These are phyloP conservation scores for Odontesthes bonariensis DNA, from an alignment of 2,113 vertebrate genomes.

Conservation along the genomic window DNA sequence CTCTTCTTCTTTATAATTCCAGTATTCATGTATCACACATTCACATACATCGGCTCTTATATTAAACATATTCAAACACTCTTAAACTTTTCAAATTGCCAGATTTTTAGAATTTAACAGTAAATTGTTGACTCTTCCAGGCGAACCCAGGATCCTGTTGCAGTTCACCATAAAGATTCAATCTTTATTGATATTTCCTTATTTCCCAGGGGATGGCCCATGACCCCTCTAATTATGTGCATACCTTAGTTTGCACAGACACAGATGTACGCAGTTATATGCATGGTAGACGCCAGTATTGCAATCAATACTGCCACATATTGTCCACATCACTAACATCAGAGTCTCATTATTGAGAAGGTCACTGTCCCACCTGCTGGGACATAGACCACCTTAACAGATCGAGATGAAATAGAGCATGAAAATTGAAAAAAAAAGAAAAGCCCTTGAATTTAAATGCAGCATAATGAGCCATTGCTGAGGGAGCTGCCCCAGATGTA, in stretches of 20 bases:
- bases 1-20: conserved; percentile 46
- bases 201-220: conserved; percentile 66
- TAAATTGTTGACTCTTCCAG: conserved; percentile 14
- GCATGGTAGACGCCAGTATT: conserved; percentile 17
- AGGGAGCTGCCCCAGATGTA: conserved; percentile 36
- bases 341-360: conserved; percentile 33
- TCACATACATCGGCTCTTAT: conserved; percentile 41
- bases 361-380: conserved; percentile 55
- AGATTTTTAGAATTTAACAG: conserved; percentile 4
- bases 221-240: conserved; percentile 56
- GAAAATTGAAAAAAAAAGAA: conserved; percentile 25
- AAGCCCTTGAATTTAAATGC: conserved; percentile 56
- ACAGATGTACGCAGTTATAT: conserved; percentile 21
- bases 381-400: conserved; percentile 46
- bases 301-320: conserved; percentile 62
- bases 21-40: conserved; percentile 61
- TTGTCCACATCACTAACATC: conserved; percentile 38
- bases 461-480: conserved; percentile 44
- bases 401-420: conserved; percentile 56
- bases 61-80: conserved; percentile 51
- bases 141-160: conserved; percentile 39
- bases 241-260: conserved; percentile 39
- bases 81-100: conserved; percentile 36
- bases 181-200: conserved; percentile 49
- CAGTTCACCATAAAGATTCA: conserved; percentile 32